These are phyloP conservation scores for Bombus cullumanus DNA, from an alignment of 1,140 invertebrate species.

Conservation along the genomic window DNA sequence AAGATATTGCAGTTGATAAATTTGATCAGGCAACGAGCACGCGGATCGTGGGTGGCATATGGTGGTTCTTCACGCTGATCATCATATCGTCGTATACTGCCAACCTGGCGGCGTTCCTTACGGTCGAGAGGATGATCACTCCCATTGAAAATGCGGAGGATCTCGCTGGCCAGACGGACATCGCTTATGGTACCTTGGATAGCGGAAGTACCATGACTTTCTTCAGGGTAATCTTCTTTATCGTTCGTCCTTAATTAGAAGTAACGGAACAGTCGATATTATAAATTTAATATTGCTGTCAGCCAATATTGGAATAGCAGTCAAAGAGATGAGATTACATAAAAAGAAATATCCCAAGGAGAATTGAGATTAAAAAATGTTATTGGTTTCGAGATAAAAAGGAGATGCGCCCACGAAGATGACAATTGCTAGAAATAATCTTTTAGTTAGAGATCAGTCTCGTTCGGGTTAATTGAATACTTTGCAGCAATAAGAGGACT, in stretches of 20 bases:
- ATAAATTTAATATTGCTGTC: too few relatives aligned
- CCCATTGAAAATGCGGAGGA: conserved; percentile 94
- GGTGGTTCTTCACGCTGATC: conserved; percentile 96
- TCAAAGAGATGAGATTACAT: too few relatives aligned
- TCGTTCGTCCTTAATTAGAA: not conserved
- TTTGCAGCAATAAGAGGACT: too few relatives aligned
- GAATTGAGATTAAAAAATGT: too few relatives aligned
- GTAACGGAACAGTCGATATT: too few relatives aligned
- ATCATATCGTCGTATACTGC: conserved; percentile 95
- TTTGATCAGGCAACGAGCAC: conserved; percentile 86
- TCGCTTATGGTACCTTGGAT: conserved; percentile 91
- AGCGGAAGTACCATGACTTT: conserved; percentile 92
- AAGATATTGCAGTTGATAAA: not conserved
- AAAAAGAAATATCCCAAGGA: too few relatives aligned
- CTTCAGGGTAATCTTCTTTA: conserved; percentile 85
- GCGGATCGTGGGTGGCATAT: conserved; percentile 90
- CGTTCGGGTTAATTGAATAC: too few relatives aligned
- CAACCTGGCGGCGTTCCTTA: conserved; percentile 94
- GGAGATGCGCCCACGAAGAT: too few relatives aligned
- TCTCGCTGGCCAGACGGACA: conserved; percentile 91
- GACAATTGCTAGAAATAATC: too few relatives aligned
- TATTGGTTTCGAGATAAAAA: too few relatives aligned
- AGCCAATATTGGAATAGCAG: too few relatives aligned
- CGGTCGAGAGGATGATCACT: conserved; percentile 93
- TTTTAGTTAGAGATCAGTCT: too few relatives aligned